Evolutionary conservation across 1,140 invertebrate species (phyloP).

Genomic region (Pseudomyrmex flavicornis): DNA sequence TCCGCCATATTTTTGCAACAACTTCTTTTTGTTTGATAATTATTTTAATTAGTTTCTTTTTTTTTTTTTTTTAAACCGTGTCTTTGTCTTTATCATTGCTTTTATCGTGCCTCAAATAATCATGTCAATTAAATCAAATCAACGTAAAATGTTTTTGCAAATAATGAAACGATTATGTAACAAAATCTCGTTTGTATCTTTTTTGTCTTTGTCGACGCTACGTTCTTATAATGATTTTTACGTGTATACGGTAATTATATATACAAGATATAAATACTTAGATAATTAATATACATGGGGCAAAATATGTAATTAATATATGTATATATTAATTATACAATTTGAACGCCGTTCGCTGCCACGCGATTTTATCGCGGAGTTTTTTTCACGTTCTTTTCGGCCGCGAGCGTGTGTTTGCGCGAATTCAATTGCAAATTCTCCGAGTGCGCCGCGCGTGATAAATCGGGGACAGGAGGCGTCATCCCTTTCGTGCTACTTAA

Average conservation of each 20-base stretch:
- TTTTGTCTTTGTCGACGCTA: neutral
- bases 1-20: neutral
- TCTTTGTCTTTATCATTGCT: neutral
- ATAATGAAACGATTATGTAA: conserved; percentile 10
- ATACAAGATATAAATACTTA: too few species aligned
- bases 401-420: neutral
- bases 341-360: neutral
- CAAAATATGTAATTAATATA: too few species aligned
- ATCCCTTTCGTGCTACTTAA: conserved; percentile 6
- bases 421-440: conserved; percentile 37
- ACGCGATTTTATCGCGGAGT: neutral
- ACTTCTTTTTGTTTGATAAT: neutral
- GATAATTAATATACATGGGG: too few species aligned
- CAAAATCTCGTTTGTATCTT: neutral
- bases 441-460: neutral
- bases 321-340: neutral
- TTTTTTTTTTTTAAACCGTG: too few species aligned
- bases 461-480: conserved; percentile 18
- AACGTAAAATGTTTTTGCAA: conserved; percentile 14
- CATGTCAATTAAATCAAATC: conserved; percentile 13
- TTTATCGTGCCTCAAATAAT: neutral
- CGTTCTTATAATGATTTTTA: neutral
- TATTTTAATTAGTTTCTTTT: conserved; percentile 1
- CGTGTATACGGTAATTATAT: neutral
- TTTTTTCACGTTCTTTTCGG: neutral